Conservation (phyloP, 2,113 vertebrate genomes). For the Apistogramma diplotaenia region DNA sequence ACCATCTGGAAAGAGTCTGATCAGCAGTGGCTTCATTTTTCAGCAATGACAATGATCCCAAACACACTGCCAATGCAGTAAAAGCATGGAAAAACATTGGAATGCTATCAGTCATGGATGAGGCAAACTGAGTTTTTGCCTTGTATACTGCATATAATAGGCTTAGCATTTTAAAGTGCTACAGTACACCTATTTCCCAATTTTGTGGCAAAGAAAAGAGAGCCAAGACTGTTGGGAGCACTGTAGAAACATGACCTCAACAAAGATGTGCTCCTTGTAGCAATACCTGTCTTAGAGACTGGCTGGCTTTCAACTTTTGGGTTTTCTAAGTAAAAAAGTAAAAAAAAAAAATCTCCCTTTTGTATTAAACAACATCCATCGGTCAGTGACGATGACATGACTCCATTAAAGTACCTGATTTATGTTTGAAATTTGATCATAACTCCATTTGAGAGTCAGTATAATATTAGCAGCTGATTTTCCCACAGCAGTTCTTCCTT, state of each 20-base stretch:
- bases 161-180: too few species aligned
- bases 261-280: not conserved
- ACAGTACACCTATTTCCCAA: not conserved
- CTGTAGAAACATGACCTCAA: not conserved
- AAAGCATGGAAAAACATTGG: not conserved
- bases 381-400: not conserved
- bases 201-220: not conserved
- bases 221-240: not conserved
- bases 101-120: not conserved
- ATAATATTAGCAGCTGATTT: not conserved
- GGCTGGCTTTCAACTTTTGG: not conserved
- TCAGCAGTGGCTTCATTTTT: too few species aligned
- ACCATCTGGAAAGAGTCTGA: too few species aligned
- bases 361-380: not conserved
- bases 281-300: not conserved
- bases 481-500: not conserved
- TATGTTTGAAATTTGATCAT: not conserved
- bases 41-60: not conserved
- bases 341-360: not conserved
- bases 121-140: too few species aligned
- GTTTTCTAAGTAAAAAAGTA: not conserved
- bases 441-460: not conserved
- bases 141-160: too few species aligned
- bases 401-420: not conserved
- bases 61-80: not conserved